Percentiles rank a stretch among this genome's conserved stretches.
These are phyloP conservation scores for Solenopsis invicta DNA, from an alignment of 1,140 invertebrate genomes.

Conservation along the genomic window DNA sequence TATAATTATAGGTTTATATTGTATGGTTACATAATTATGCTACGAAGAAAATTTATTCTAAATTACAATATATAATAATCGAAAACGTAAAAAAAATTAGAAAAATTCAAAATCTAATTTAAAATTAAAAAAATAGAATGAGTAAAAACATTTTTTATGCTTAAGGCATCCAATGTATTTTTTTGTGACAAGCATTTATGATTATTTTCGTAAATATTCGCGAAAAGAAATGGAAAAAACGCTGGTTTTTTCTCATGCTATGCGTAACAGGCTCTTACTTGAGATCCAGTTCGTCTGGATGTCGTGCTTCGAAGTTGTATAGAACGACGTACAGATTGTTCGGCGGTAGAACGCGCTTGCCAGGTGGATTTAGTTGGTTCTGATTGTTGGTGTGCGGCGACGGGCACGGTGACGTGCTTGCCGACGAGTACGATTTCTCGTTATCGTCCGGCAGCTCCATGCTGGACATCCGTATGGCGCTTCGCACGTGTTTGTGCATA, in stretches of 20 bases:
- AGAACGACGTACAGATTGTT: slow-evolving; percentile 97
- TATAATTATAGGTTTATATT: no score
- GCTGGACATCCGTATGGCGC: slow-evolving; percentile 95
- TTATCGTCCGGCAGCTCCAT: slow-evolving; percentile 97
- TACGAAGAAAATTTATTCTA: no score
- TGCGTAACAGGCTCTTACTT: slow-evolving; percentile 89
- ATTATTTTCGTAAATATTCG: not conserved
- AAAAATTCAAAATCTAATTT: not conserved
- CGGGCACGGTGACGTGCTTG: slow-evolving; percentile 96
- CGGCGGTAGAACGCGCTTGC: slow-evolving; percentile 90
- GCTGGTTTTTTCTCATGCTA: not conserved
- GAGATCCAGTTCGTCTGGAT: slow-evolving; percentile 97
- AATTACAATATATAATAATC: no score
- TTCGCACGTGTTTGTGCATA: slow-evolving; percentile 84
- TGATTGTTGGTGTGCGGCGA: slow-evolving; percentile 90
- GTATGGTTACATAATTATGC: no score
- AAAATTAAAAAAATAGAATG: not conserved
- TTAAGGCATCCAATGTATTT: not conserved
- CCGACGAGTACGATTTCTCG: slow-evolving; percentile 96
- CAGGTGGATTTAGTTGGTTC: slow-evolving; percentile 83
- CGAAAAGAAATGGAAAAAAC: not conserved
- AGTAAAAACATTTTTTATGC: not conserved
- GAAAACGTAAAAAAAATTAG: no score
- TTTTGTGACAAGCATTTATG: not conserved
- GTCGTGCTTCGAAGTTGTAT: slow-evolving; percentile 97